Evolutionary conservation across 2,113 vertebrate species (phyloP), one percentile per base, ranked within the genome.

Genomic region (Herpetotheres cachinnans): DNA sequence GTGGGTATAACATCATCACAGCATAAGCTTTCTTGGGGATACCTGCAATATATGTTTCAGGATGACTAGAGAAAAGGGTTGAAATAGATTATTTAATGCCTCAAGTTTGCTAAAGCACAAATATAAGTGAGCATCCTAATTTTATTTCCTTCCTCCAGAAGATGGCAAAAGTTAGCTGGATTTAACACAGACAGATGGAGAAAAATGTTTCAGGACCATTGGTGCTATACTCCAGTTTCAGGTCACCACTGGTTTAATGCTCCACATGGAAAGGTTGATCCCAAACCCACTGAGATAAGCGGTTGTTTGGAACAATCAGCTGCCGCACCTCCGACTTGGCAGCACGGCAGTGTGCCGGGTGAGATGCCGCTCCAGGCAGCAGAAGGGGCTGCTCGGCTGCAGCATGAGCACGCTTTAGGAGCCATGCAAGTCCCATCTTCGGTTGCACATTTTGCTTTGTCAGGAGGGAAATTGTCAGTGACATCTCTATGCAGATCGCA

Each of bases 161-260:
- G 95, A 92, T 96, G 93, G 95, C 96, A 96, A 96, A 95, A 97
- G 72, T 91, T 93, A 95, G 83, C 93, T 88, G 89, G 78, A 21
- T 62, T 87, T 36, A 17, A 17, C 10, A 9, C 19, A 30, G n/a
- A 11, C 7, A 47, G 76, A 38, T 24, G 81, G 49, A 95, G 46
- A 22, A 79, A 63, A 74, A 34, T 0, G 30, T 14, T 72, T 8
- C 70, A n/a, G 93, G n/a, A 36, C 52, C 56, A 26, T 49, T 65
- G 7, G 11, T 62, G 38, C 73, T 55, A 3, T 59, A 22, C 42
- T 74, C 46, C 63, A 22, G 0, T 74, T 94, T 58, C 82, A 83
- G 71, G 63, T 70, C 92, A 85, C 16, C 20, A 5, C 24, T 22
- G 16, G 73, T 54, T 62, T 49, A 11, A 3, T 6, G 55, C 32